phyloP scores from a whole-genome alignment of 2,888 invertebrate genomes.

The Eristalis intricaria region DNA sequence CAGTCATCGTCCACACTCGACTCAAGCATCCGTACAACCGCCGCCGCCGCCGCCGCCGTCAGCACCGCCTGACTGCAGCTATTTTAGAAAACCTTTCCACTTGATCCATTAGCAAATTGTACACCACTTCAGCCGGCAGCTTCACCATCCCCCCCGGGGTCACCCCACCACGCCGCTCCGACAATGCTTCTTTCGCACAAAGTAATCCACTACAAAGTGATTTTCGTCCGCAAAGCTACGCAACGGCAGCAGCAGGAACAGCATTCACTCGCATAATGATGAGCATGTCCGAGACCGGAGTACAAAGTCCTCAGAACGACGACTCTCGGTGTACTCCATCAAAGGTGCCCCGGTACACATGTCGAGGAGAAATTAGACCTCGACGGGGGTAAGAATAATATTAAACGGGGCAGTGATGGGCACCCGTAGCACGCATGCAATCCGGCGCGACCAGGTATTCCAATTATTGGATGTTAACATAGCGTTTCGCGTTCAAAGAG shows the following conservation, averaged over 20 bases:
- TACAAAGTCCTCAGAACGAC: background rate
- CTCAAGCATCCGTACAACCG: background rate
- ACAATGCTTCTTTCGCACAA: conserved; percentile 19
- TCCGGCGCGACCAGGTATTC: conserved; percentile 65
- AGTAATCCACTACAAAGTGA: conserved; percentile 71
- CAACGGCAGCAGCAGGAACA: background rate
- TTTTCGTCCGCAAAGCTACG: conserved; percentile 49
- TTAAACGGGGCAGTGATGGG: conserved; percentile 20
- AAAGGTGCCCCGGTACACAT: conserved; percentile 18
- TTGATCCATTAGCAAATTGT: conserved; percentile 71
- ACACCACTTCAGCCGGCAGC: conserved; percentile 41
- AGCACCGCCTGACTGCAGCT: conserved; percentile 29
- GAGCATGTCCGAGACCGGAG: conserved; percentile 34
- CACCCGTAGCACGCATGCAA: conserved; percentile 27
- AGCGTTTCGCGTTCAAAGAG: conserved; percentile 71
- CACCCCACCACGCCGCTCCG: background rate
- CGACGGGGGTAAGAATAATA: conserved; percentile 63
- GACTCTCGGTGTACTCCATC: conserved; percentile 11
- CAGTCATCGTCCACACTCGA: background rate
- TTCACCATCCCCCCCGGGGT: background rate
- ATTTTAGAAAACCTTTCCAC: conserved; percentile 59
- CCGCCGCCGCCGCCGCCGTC: too few relatives aligned
- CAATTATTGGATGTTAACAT: conserved; percentile 72
- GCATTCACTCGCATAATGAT: conserved; percentile 58
- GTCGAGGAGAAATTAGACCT: conserved; percentile 53